These are phyloP conservation scores for Dolichotis patagonum DNA, from an alignment of 2,113 vertebrate genomes.

Conservation along the genomic window DNA sequence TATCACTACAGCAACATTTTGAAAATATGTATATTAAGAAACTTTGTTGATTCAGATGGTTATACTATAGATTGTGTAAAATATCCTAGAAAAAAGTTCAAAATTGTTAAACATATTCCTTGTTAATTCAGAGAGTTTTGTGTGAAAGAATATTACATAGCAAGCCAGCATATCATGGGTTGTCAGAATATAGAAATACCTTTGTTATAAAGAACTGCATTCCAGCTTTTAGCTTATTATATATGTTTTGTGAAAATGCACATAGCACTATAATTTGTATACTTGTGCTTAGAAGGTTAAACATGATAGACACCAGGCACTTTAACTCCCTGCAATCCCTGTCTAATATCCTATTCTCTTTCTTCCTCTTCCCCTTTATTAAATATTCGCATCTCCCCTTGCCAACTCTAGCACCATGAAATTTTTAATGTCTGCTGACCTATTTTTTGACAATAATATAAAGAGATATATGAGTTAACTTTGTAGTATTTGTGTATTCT, in stretches of 20 bases:
- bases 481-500: background rate
- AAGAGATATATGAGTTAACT: constrained; percentile 28
- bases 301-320: too few species aligned
- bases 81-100: background rate
- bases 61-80: background rate
- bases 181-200: background rate
- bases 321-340: background rate
- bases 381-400: background rate
- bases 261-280: background rate
- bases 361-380: background rate
- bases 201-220: background rate
- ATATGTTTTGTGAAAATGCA: background rate
- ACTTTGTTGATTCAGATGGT: background rate
- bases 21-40: background rate
- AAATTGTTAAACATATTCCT: constrained; percentile 13
- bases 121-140: background rate
- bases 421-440: background rate
- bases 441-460: constrained; percentile 17
- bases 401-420: background rate
- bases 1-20: constrained; percentile 35
- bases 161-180: background rate
- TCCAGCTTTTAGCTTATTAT: background rate
- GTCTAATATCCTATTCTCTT: background rate
- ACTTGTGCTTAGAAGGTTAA: background rate
- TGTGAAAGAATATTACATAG: background rate